Evolutionary conservation across 2,888 invertebrate species (phyloP).

Genomic region (Cerceris ruficornis): DNA sequence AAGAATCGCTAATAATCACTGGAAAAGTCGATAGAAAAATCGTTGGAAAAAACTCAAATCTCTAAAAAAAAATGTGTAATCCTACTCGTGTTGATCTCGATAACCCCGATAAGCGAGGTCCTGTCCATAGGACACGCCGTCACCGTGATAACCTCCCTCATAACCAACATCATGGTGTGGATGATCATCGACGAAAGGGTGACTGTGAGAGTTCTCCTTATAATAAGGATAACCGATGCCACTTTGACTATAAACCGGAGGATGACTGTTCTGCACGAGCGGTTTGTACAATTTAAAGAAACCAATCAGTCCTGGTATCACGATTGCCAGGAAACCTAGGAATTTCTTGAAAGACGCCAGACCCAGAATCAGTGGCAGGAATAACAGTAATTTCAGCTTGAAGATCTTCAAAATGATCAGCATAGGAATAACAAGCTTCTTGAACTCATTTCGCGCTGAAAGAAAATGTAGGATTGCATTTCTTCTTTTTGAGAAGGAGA

Average conservation of each 20-base stretch:
- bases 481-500: background rate
- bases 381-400: slow-evolving; percentile 91
- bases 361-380: slow-evolving; percentile 92
- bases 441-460: slow-evolving; percentile 90
- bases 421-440: slow-evolving; percentile 92
- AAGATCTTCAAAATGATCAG: slow-evolving; percentile 91
- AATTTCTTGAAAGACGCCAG: slow-evolving; percentile 93
- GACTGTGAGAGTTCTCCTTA: slow-evolving; percentile 83
- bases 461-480: slow-evolving; percentile 45
- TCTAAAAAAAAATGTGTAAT: background rate
- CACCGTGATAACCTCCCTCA: slow-evolving; percentile 77
- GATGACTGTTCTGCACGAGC: slow-evolving; percentile 82
- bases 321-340: slow-evolving; percentile 90
- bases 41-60: background rate
- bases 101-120: slow-evolving; percentile 90
- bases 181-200: slow-evolving; percentile 71
- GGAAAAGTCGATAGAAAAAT: background rate
- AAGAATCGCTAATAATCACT: no score
- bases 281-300: slow-evolving; percentile 94
- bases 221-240: slow-evolving; percentile 88
- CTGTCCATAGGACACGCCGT: slow-evolving; percentile 86
- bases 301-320: slow-evolving; percentile 91
- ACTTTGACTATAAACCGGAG: slow-evolving; percentile 88
- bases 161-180: slow-evolving; percentile 80
- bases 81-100: slow-evolving; percentile 68